Base-by-base conservation (phyloP, 2,888 invertebrate genomes). In the Sicus ferrugineus region DNA sequence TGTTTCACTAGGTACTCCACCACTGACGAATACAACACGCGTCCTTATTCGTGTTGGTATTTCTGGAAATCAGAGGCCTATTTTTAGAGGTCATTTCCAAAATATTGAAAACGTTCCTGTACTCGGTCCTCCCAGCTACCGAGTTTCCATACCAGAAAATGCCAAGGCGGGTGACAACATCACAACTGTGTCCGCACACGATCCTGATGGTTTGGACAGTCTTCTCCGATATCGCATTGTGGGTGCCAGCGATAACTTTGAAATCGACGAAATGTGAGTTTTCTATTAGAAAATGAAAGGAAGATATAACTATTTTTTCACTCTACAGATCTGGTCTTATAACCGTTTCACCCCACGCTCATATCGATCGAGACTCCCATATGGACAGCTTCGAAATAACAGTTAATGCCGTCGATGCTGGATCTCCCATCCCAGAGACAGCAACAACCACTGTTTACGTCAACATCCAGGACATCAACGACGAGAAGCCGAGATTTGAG, bases 401-500 rank as follows among this genome's bases (percentile, higher is more conserved):
- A 26, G 90, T 93, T 0, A 89, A 92, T 73, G 93, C 93, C 0
- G 90, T 93, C 0, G 93, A 93, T 76, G 90, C 91, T 30, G 93
- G 93, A 0, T 84, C 86, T 14, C 92, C 93, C 0, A 89, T 92
- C 26, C 90, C 90, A 9, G 92, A 93, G 86, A 93, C 93, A 0
- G 93, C 93, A 0, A 92, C 92, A 0, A 90, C 93, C 0, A 92
- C 91, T 0, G 91, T 91, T 0, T 90, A 89, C 68, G 90, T 93
- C 2, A 90, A 89, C 52, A 89, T 93, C 3, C 87, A 90, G 75
- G 93, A 93, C 76, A 91, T 93, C 0, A 95, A 95, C 77, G 93
- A 95, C 79, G 94, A 94, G 78, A 89, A 93, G 19, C 95, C 95
- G 0, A 88, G 82, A 70, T 95, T 95, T 75, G 90, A 88, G 66